Percentiles rank a stretch among this genome's conserved stretches.
Conservation (phyloP, 2,888 invertebrate species). For the Ypsolopha sequella region DNA sequence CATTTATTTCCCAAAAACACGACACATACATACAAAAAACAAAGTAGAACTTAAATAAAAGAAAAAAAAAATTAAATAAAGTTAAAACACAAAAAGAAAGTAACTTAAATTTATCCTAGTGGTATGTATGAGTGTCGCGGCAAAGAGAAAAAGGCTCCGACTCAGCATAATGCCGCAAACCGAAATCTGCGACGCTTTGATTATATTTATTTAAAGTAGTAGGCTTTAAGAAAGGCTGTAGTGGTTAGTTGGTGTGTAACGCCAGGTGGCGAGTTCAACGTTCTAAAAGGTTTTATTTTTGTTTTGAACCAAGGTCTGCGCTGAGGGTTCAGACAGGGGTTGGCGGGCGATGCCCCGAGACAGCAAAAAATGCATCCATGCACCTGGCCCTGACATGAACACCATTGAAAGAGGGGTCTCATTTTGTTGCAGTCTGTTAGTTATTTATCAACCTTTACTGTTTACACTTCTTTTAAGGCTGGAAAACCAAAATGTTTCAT, state of each 20-base stretch:
- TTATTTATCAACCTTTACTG: not conserved
- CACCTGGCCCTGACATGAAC: slow-evolving; percentile 33
- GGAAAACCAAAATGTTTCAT: not conserved
- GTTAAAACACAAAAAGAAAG: no score
- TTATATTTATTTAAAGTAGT: no score
- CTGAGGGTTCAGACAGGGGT: slow-evolving; percentile 19
- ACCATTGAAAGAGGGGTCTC: not conserved
- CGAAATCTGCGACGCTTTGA: no score
- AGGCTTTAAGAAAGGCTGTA: not conserved
- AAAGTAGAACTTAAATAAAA: no score
- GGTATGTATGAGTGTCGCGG: no score
- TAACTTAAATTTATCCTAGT: no score
- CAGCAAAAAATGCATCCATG: slow-evolving; percentile 25
- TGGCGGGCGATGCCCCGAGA: slow-evolving; percentile 20
- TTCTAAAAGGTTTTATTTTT: slow-evolving; percentile 47
- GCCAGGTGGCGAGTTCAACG: slow-evolving; percentile 61
- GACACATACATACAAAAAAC: no score
- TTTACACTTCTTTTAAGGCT: not conserved
- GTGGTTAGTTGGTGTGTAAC: not conserved
- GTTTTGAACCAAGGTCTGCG: slow-evolving; percentile 34
- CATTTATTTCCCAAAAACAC: no score
- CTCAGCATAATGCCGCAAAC: no score
- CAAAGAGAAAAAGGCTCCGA: no score
- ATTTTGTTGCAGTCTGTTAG: not conserved
- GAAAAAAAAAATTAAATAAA: no score